Base-by-base conservation (phyloP, 2,888 invertebrate genomes). In the Dryocosmus kuriphilus region DNA sequence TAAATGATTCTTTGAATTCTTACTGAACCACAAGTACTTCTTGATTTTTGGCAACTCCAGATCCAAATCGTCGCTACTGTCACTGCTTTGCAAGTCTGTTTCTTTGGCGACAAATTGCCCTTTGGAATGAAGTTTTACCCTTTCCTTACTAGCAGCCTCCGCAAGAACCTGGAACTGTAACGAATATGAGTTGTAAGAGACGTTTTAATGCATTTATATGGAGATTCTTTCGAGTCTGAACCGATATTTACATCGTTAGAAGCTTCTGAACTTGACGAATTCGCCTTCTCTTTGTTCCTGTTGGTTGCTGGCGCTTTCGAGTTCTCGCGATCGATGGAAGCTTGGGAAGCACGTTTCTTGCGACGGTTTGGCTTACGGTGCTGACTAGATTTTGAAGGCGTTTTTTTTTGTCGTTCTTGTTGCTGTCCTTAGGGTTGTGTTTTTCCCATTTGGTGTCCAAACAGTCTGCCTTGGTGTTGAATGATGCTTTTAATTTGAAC, bases 21-120 rank as follows among this genome's bases (percentile, higher is more conserved):
- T 87, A 24, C 86, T 86, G 77, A 84, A 83, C 88, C 89, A 89
- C 1, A 83, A 78, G 80, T 87, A 86, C 67, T 88, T 89, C 30
- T 84, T 85, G 0, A 84, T 9, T 62, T 78, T 81, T 51, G 77
- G 73, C 19, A 67, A 51, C 35, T 80, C 79, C 14, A 81, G 7
- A 62, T 76, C 79, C 27, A 79, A 75, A 2, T 76, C 55, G 46
- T 78, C 76, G 65, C 74, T 61, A 41, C 22, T 30, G 57, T 75
- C 27, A 27, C 60, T 46, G 75, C 30, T 46, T 55, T 63, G 30
- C 9, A 65, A 9, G 22, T 71, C 61, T 30, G 11, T 24, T 7
- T 67, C 46, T 24, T 65, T 76, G 51, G 65, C 38, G 65, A 67
- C 24, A 11, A 30, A 71, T 32, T 32, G 71, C 71, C 30, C 32